Conservation (phyloP, 37 sponge, comb jelly and placozoan genomes). For the Chondrosia reniformis region DNA sequence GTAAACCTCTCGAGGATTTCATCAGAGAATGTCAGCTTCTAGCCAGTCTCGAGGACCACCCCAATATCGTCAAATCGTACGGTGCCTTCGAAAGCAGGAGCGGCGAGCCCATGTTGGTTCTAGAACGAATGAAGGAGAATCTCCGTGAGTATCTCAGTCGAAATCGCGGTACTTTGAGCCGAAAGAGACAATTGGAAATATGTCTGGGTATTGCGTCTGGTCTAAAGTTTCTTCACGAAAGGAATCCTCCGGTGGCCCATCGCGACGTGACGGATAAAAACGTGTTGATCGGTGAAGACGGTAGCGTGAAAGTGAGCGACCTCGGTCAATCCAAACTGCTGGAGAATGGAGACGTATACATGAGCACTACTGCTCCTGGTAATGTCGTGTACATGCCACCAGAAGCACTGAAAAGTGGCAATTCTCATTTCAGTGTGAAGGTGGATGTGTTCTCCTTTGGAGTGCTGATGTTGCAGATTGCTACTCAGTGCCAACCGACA, state of each 20-base stretch:
- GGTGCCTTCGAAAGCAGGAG: not conserved
- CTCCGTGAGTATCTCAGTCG: not conserved
- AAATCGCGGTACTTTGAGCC: not conserved
- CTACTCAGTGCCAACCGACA: not conserved
- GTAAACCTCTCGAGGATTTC: too few relatives aligned
- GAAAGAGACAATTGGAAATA: not conserved
- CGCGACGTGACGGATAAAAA: not conserved
- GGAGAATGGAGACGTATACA: not conserved
- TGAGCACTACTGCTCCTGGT: not conserved
- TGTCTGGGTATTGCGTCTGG: not conserved
- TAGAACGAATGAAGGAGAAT: not conserved
- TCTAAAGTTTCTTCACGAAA: not conserved
- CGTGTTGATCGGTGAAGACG: not conserved
- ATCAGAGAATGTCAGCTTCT: not conserved
- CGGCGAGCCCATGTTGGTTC: not conserved
- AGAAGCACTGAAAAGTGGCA: not conserved
- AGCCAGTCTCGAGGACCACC: not conserved
- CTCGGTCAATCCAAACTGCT: not conserved
- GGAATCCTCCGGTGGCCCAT: not conserved
- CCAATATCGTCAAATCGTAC: not conserved
- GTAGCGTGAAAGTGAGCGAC: slow-evolving; percentile 4
- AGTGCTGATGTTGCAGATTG: slow-evolving; percentile 14
- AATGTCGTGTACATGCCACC: slow-evolving; percentile 8
- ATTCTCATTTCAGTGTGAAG: not conserved
- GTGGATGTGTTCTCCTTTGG: slow-evolving; percentile 10